These are phyloP conservation scores for Acipenser oxyrinchus DNA, from an alignment of 2,797 vertebrate species.

Conservation along the genomic window DNA sequence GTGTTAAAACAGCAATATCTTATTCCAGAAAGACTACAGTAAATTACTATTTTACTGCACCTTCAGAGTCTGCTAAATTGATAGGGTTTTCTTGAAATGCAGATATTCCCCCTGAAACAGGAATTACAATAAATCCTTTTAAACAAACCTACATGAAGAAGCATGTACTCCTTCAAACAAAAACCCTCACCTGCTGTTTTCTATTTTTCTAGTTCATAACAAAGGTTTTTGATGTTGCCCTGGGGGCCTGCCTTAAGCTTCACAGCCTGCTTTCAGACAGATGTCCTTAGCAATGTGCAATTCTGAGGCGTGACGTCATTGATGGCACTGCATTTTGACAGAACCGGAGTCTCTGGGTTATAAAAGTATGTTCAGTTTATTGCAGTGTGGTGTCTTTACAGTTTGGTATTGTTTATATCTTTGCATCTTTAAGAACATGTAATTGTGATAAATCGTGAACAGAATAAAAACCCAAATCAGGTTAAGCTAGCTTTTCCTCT, in stretches of 20 bases:
- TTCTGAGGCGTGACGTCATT: conserved; percentile 52
- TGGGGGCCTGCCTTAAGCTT: conserved; percentile 41
- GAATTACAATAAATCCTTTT: conserved; percentile 13
- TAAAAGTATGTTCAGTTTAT: conserved; percentile 37
- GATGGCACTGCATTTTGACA: conserved; percentile 37
- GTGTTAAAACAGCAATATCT: no score
- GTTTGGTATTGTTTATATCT: conserved; percentile 11
- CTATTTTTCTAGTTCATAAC: conserved; percentile 52
- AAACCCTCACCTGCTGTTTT: conserved; percentile 54
- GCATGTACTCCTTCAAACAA: conserved; percentile 35
- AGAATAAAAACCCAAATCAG: no score
- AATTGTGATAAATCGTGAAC: no score
- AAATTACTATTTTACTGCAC: no score
- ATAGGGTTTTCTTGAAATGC: no score
- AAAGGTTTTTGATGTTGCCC: conserved; percentile 48
- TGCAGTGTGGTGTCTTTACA: conserved; percentile 33
- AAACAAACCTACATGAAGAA: conserved; percentile 17
- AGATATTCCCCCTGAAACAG: conserved; percentile 14
- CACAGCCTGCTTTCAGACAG: conserved; percentile 66
- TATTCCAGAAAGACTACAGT: no score
- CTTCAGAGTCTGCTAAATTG: no score
- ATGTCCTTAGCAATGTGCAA: conserved; percentile 65
- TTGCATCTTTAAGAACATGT: no score
- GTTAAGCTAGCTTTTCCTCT: no score
- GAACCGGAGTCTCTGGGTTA: conserved; percentile 37